Conservation (phyloP, 2,888 invertebrate species). For the Scaptomyza flava region DNA sequence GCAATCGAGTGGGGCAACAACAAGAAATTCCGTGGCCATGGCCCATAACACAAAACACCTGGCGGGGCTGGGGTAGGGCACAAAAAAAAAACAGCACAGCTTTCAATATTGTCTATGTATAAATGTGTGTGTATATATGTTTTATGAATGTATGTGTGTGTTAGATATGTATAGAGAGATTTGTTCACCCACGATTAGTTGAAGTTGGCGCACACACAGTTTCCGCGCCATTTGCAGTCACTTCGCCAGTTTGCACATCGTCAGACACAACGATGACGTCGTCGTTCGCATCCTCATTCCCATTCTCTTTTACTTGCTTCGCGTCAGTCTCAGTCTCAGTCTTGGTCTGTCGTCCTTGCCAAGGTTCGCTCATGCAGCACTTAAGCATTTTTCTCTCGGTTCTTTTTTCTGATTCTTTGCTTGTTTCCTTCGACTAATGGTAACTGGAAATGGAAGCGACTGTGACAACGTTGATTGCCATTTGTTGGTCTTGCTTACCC, state of each 20-base stretch:
- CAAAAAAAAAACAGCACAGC: conserved; percentile 10
- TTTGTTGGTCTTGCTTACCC: conserved; percentile 41
- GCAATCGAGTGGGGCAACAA: conserved; percentile 56
- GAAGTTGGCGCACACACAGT: conserved; percentile 76
- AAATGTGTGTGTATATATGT: conserved; percentile 12
- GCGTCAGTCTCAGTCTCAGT: neutral
- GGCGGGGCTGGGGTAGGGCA: neutral
- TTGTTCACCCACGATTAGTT: conserved; percentile 78
- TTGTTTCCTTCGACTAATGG: conserved; percentile 66
- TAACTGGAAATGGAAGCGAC: conserved; percentile 75
- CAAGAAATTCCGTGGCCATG: conserved; percentile 31
- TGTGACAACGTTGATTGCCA: conserved; percentile 65
- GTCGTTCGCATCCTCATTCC: conserved; percentile 24
- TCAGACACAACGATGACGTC: conserved; percentile 62
- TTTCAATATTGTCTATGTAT: conserved; percentile 9
- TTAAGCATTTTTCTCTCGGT: conserved; percentile 28
- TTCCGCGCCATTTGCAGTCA: conserved; percentile 83
- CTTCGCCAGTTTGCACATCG: conserved; percentile 82
- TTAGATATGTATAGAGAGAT: conserved; percentile 52
- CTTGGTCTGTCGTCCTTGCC: conserved; percentile 30
- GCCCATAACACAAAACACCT: conserved; percentile 45
- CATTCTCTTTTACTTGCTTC: conserved; percentile 12
- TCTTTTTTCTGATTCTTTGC: conserved; percentile 7
- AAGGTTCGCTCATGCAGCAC: conserved; percentile 74
- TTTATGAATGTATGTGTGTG: conserved; percentile 1